Base-by-base conservation (phyloP, 1,140 invertebrate genomes). In the Drosophila ercepeae region DNA sequence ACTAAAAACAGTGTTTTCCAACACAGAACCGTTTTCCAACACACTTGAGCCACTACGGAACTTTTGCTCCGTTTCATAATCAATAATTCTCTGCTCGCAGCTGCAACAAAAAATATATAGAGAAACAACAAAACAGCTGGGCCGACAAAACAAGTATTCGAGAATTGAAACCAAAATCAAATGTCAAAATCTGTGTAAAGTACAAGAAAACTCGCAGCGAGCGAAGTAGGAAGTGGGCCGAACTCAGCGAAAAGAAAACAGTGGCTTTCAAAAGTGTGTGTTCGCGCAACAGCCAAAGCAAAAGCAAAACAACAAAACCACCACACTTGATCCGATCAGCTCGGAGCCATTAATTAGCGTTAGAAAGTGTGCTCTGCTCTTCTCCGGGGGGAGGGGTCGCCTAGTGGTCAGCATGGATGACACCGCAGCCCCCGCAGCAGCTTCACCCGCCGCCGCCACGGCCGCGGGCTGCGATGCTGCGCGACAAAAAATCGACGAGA, bases 21-120 rank as follows among this genome's bases (percentile, higher is more conserved):
- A 32, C 29, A 32, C 29, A 21, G 4, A 21, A 21, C 2, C 4
- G 21, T 21, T 21, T 21, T 9, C 29, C 9, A 32, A 32, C 29
- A 32, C 9, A 32, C 29, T 32, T 49, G 21, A 32, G 60, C 68
- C 45, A 75, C 64, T 71, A 42, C 54, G 48, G 50, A 51, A 76
- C 67, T 70, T 77, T 65, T 78, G 73, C 67, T 74, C 60, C 72
- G 82, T 86, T 86, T 86, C 77, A 86, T 86, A 86, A 86, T 86
- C 81, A 64, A 86, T 54, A 76, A 70, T 61, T 75, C 48, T 34
- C 55, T 61, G 59, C 68, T 63, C 34, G 39, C 32, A 53, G 32
- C 54, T 61, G 29, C 21, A 41, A 44, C 41, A 57, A 41, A 51
- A 41, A 55, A 27, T 55, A 44, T 29, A 49, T 23, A 44, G 53